Conservation (phyloP, 1,140 invertebrate genomes). For the Drosophila littoralis region DNA sequence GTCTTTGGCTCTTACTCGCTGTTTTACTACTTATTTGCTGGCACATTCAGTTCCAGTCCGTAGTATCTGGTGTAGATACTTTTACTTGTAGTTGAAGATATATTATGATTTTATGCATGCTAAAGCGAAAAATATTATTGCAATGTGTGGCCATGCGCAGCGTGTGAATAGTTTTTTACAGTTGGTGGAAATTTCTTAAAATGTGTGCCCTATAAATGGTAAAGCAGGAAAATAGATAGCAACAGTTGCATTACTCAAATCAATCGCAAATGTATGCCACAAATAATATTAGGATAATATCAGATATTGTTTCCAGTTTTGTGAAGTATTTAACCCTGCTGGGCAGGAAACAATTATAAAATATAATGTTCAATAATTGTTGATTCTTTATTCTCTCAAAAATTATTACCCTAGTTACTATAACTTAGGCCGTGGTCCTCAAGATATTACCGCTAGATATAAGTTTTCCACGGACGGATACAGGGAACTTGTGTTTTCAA, state of each 20-base stretch:
- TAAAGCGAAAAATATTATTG: conserved; percentile 48
- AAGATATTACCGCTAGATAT: too few relatives aligned
- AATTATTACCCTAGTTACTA: too few relatives aligned
- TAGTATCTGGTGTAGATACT: conserved; percentile 19
- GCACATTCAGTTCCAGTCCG: not conserved
- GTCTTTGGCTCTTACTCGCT: conserved; percentile 30
- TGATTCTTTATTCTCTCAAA: too few relatives aligned
- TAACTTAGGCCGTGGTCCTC: too few relatives aligned
- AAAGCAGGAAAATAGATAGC: not conserved
- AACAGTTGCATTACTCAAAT: not conserved
- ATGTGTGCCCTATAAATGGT: not conserved
- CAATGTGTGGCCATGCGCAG: conserved; percentile 8
- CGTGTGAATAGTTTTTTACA: conserved; percentile 2
- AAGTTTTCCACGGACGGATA: too few relatives aligned
- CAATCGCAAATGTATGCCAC: not conserved
- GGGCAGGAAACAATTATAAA: too few relatives aligned
- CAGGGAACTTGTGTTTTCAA: too few relatives aligned
- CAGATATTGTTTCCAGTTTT: too few relatives aligned
- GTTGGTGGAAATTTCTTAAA: not conserved
- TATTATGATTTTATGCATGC: conserved; percentile 79
- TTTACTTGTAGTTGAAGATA: conserved; percentile 44
- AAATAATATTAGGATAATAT: too few relatives aligned
- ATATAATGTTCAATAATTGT: too few relatives aligned
- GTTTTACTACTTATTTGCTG: conserved; percentile 32
- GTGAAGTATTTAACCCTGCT: too few relatives aligned